Evolutionary conservation across 1,140 invertebrate genomes (phyloP).

Genomic region (Eufriesea mexicana): DNA sequence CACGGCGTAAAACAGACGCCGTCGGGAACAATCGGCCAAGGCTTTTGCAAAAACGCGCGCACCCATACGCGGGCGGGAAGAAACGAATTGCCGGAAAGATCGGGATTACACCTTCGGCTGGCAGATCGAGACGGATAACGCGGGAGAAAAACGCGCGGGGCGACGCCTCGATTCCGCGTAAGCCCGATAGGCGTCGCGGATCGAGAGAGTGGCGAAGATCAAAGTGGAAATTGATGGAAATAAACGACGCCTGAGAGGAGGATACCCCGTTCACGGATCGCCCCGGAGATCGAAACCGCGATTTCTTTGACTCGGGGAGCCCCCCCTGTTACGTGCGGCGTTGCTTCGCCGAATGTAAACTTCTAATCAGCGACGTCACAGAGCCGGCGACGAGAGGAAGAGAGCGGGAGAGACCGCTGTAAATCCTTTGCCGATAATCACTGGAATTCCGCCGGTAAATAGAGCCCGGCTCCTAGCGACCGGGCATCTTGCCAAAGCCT

Average conservation of each 20-base stretch:
- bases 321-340: not conserved
- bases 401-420: not conserved
- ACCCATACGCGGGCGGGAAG: not conserved
- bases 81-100: not conserved
- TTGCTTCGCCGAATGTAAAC: conserved; percentile 12
- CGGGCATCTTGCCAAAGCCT: conserved; percentile 28
- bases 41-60: not conserved
- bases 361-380: conserved; percentile 45
- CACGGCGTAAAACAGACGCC: not conserved
- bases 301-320: conserved; percentile 7
- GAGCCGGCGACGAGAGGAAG: not conserved
- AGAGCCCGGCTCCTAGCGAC: conserved; percentile 9
- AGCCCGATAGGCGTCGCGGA: too few relatives aligned
- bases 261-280: too few relatives aligned
- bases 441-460: conserved; percentile 45
- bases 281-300: not conserved
- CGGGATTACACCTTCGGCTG: not conserved
- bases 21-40: not conserved
- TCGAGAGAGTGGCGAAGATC: too few relatives aligned
- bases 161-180: not conserved
- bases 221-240: too few relatives aligned
- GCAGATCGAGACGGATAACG: not conserved
- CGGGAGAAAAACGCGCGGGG: not conserved
- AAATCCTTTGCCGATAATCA: conserved; percentile 50
- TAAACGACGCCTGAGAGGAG: too few relatives aligned